Percentiles rank a stretch among this genome's conserved stretches.
phyloP scores from a whole-genome alignment of 1,140 invertebrate species.

The Pogonomyrmex barbatus region DNA sequence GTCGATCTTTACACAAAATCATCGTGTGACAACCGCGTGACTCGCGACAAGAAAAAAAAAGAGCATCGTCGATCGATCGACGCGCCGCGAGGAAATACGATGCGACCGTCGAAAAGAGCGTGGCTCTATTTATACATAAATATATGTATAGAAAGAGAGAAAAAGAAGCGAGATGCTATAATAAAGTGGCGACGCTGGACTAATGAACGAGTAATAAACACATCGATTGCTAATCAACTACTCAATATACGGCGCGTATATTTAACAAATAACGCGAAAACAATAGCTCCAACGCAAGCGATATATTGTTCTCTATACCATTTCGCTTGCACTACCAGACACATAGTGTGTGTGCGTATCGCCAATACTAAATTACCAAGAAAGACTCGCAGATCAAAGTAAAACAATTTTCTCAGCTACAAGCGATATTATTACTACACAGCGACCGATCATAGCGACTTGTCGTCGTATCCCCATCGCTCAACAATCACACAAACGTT shows the following conservation, averaged over 20 bases:
- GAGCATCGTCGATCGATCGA: not conserved
- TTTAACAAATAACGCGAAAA: slow-evolving; percentile 59
- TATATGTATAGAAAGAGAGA: slow-evolving; percentile 24
- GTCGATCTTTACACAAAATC: slow-evolving; percentile 18
- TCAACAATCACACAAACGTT: slow-evolving; percentile 23
- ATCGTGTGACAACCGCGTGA: not conserved
- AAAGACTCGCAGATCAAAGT: slow-evolving; percentile 55
- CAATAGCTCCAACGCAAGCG: slow-evolving; percentile 70
- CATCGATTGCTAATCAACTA: slow-evolving; percentile 65
- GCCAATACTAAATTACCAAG: slow-evolving; percentile 64
- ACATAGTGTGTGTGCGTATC: slow-evolving; percentile 44
- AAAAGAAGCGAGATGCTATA: slow-evolving; percentile 38
- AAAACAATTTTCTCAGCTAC: slow-evolving; percentile 68
- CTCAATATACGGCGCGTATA: slow-evolving; percentile 49
- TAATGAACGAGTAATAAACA: slow-evolving; percentile 60
- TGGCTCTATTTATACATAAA: slow-evolving; percentile 43
- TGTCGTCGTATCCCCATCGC: slow-evolving; percentile 22
- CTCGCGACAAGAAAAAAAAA: slow-evolving; percentile 3
- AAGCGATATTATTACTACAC: slow-evolving; percentile 68
- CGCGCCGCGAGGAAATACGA: not conserved
- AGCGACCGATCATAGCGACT: slow-evolving; percentile 40
- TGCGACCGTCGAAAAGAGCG: slow-evolving; percentile 37
- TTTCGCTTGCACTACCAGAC: slow-evolving; percentile 66
- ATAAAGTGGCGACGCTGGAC: slow-evolving; percentile 50
- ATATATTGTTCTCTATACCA: slow-evolving; percentile 67